Evolutionary conservation across 2,888 invertebrate genomes (phyloP), one percentile per base, ranked within the genome.

Genomic region (Conus canariensis): DNA sequence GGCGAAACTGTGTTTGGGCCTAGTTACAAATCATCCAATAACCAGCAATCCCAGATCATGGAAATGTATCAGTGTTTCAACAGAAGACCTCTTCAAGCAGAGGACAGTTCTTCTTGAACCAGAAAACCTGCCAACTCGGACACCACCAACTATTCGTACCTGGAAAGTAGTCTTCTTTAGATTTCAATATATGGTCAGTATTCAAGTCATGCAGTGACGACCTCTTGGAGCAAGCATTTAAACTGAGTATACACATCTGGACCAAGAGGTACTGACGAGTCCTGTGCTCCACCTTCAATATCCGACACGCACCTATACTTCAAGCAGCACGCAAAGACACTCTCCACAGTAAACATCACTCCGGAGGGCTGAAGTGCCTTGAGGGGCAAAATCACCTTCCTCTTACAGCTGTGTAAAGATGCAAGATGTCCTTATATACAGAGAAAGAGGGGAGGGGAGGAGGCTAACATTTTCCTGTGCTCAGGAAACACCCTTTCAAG

Each of bases 31-130:
- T 30, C 2, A 45, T 9, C 6, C 9, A 80, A 30, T 30, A 45
- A 30, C 25, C 30, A 80, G 74, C 25, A 30, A 80, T 12, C 25
- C 30, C 8, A 80, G 45, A 80, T 16, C 77, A 80, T 80, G 77
- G 77, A 80, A 80, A 80, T 80, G 77, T 80, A 80, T 45, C 25
- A 80, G 77, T 10, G 77, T 80, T 80, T 45, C 45, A 80, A 80
- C 45, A 80, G 77, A 7, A 22, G 70, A 70, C 12, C 70, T 70
- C 4, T 70, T 70, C 70, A 70, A 70, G 70, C 7, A 1, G 70
- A 70, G 22, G 70, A 22, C 4, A 8, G 22, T 22, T 22, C 22
- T 70, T 22, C 70, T 22, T 22, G 19, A 70, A 22, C 70, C 16
- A 16, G 22, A 22, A 70, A 16, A 22, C 70, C 70, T 70, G 70